Base-by-base conservation (phyloP, 2,797 vertebrate species). In the Sebastes elongatus region DNA sequence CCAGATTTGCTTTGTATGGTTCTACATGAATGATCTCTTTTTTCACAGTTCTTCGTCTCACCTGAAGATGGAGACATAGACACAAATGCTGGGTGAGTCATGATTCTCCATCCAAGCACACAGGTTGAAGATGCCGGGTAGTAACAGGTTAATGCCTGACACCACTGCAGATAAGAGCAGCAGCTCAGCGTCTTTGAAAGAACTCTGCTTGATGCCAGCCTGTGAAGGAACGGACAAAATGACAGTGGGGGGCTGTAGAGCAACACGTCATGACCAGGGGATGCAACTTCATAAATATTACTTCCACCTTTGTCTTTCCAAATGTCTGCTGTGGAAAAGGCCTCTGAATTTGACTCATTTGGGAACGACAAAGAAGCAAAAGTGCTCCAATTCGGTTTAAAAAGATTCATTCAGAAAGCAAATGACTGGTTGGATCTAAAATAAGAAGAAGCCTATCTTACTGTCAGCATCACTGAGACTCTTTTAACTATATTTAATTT, bases 21-120 rank as follows among this genome's bases (percentile, higher is more conserved):
- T 23, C 8, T 5, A 14, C 1, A 0, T 35, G 25, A 33, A 25
- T 35, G 2, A 14, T 28, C 7, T 55, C 4, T 20, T 25, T 7
- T 25, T 46, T 23, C 11, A 55, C n/a, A 69, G 61, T 73, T 68
- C 22, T 18, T n/a, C 4, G 14, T 16, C 84, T 75, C 18, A 98
- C 97, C 97, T 97, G 91, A 90, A 81, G 85, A 98, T 90, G n/a
- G 97, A 95, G 81, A 97, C 86, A 0, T 96, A 96, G 27, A 97
- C 93, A 74, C 76, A 78, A 23, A 93, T 73, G n/a, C 76, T 91
- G 0, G 96, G 96, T 1, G 96, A 96, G 10, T 96, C 91, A 0
- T 94, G 93, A 30, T 59, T 84, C 92, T 99, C 97, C 80, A 95
- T 85, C 56, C 66, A 67, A 0, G 95, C 94, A 78, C 97, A 91